Evolutionary conservation across 1,140 invertebrate genomes (phyloP).

Genomic region (Macrotrachela quadricornifera): DNA sequence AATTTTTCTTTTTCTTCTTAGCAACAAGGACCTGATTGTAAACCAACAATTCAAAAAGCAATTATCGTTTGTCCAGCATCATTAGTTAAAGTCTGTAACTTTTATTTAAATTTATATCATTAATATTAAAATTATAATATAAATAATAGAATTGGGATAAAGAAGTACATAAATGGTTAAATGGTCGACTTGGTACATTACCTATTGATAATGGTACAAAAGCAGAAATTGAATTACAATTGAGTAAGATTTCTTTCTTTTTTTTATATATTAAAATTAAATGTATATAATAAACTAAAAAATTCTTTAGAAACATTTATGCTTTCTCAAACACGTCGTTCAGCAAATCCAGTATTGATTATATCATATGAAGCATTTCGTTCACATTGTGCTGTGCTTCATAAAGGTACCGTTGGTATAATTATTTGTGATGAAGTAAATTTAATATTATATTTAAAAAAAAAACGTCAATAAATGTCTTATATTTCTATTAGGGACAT

Average conservation of each 20-base stretch:
- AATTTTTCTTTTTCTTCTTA: slow-evolving; percentile 15
- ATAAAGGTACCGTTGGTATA: slow-evolving; percentile 71
- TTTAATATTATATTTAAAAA: neutral
- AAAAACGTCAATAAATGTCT: neutral
- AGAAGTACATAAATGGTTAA: slow-evolving; percentile 91
- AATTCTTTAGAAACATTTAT: slow-evolving; percentile 25
- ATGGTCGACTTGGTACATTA: slow-evolving; percentile 52
- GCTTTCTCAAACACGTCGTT: slow-evolving; percentile 35
- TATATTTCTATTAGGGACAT: slow-evolving; percentile 45
- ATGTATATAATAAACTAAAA: neutral
- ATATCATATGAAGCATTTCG: slow-evolving; percentile 98
- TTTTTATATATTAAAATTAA: slow-evolving; percentile 15
- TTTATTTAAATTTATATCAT: no score
- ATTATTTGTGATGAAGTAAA: slow-evolving; percentile 81
- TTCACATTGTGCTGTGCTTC: slow-evolving; percentile 48
- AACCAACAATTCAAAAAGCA: slow-evolving; percentile 66
- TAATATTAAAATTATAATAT: neutral
- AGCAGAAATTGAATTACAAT: slow-evolving; percentile 58
- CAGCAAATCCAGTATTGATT: slow-evolving; percentile 62
- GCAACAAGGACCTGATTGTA: slow-evolving; percentile 36
- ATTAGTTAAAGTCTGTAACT: slow-evolving; percentile 51
- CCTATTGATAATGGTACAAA: slow-evolving; percentile 77
- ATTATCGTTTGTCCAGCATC: slow-evolving; percentile 89
- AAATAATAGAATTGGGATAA: slow-evolving; percentile 72
- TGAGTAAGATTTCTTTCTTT: slow-evolving; percentile 59